phyloP scores from a whole-genome alignment of 2,888 invertebrate species.

The Hemicrepidius hirtus region DNA sequence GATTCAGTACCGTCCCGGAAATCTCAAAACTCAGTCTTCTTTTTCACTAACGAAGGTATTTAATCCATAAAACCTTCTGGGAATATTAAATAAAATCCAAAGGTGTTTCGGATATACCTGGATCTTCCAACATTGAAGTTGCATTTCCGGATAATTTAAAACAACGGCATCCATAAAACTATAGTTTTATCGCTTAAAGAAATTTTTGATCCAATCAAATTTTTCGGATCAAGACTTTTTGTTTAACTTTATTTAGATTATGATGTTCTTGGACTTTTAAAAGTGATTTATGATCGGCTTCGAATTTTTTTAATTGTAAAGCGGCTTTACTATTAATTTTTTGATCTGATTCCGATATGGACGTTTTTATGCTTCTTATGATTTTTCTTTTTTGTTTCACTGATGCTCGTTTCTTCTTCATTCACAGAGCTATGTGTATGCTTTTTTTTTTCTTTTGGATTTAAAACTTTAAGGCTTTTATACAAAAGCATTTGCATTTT shows the following conservation, averaged over 20 bases:
- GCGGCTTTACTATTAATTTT: neutral
- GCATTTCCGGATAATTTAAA: slow-evolving; percentile 50
- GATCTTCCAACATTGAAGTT: slow-evolving; percentile 24
- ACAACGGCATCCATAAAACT: slow-evolving; percentile 53
- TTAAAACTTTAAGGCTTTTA: neutral
- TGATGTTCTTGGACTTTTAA: neutral
- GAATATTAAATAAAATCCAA: slow-evolving; percentile 42
- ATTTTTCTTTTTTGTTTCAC: neutral
- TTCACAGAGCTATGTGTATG: neutral
- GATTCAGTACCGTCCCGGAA: slow-evolving; percentile 35
- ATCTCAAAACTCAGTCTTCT: slow-evolving; percentile 4
- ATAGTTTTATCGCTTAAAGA: slow-evolving; percentile 29
- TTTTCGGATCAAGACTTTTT: slow-evolving; percentile 43
- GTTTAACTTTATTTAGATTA: slow-evolving; percentile 30
- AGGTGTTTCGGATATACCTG: slow-evolving; percentile 20
- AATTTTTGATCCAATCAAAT: slow-evolving; percentile 40
- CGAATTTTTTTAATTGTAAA: slow-evolving; percentile 14
- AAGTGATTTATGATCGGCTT: neutral
- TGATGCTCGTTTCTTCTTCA: too few relatives aligned
- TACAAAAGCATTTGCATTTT: slow-evolving; percentile 21
- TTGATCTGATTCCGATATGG: neutral
- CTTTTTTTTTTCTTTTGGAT: slow-evolving; percentile 7
- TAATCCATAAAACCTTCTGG: slow-evolving; percentile 37
- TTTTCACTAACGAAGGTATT: slow-evolving; percentile 21
- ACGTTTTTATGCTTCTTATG: neutral